These are phyloP conservation scores for Epinotia ramella DNA, from an alignment of 2,888 invertebrate species.

Conservation along the genomic window DNA sequence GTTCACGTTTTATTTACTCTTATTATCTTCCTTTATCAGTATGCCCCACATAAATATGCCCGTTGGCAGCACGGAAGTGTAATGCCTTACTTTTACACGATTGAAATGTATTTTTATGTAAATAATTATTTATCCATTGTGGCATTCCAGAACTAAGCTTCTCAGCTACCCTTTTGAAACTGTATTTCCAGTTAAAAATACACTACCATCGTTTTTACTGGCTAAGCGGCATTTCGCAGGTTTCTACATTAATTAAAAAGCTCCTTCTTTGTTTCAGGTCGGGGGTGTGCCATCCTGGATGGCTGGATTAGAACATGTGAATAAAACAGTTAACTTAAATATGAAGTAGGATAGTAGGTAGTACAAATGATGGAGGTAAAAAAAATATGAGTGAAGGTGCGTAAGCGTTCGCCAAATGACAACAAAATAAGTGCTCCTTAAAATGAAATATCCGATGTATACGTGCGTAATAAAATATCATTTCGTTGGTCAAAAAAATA, in stretches of 20 bases:
- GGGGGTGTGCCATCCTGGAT: background rate
- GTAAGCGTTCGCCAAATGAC: no score
- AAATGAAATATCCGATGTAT: no score
- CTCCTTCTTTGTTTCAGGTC: conserved; percentile 40
- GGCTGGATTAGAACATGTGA: background rate
- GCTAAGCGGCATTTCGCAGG: conserved; percentile 26
- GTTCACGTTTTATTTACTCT: no score
- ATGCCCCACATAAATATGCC: no score
- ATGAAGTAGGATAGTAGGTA: no score
- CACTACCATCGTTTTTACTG: conserved; percentile 13
- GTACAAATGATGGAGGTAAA: background rate
- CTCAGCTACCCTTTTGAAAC: background rate
- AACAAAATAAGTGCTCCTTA: background rate
- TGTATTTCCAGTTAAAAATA: conserved; percentile 38
- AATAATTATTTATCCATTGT: background rate
- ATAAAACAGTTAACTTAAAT: background rate
- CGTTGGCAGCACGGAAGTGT: no score
- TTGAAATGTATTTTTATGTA: no score
- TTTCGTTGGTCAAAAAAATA: no score
- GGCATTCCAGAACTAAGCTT: background rate
- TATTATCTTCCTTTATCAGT: no score
- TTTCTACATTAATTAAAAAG: conserved; percentile 40
- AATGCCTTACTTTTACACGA: no score
- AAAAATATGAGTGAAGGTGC: background rate
- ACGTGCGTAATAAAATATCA: no score